Conservation (phyloP, 1,140 invertebrate genomes). For the Chrysomallon squamiferum region DNA sequence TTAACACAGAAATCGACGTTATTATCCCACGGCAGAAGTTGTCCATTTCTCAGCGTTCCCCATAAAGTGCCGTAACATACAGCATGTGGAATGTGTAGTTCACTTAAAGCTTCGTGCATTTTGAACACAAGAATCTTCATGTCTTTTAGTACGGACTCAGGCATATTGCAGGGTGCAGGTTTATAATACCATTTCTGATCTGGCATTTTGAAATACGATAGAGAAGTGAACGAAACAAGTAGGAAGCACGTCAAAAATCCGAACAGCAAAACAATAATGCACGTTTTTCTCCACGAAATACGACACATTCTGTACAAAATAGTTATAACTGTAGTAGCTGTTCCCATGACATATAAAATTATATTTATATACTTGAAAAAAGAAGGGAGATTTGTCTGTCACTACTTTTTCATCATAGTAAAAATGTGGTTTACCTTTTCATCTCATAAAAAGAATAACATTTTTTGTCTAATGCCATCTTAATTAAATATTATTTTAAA, state of each 20-base stretch:
- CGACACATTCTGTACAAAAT: too few species aligned
- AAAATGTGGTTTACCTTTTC: too few species aligned
- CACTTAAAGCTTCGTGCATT: slow-evolving; percentile 34
- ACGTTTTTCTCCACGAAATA: neutral
- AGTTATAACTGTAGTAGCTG: too few species aligned
- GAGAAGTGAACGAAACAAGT: neutral
- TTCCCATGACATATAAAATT: too few species aligned
- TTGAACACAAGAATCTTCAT: slow-evolving; percentile 11
- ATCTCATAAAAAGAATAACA: too few species aligned
- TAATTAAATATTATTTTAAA: too few species aligned
- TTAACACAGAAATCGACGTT: slow-evolving; percentile 65
- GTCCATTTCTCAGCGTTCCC: slow-evolving; percentile 64
- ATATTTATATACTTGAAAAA: too few species aligned
- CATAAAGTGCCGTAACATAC: slow-evolving; percentile 68
- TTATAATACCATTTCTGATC: slow-evolving; percentile 81
- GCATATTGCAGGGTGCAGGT: slow-evolving; percentile 72
- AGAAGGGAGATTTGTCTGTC: too few species aligned
- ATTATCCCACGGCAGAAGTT: slow-evolving; percentile 65
- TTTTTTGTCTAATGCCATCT: too few species aligned
- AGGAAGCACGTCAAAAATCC: neutral
- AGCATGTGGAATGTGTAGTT: slow-evolving; percentile 61
- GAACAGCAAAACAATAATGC: neutral
- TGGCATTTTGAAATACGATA: slow-evolving; percentile 60
- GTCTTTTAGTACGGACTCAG: slow-evolving; percentile 75
- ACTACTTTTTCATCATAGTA: too few species aligned